Base-by-base conservation (phyloP, 2,797 vertebrate genomes). In the Pseudochaenichthys georgianus region DNA sequence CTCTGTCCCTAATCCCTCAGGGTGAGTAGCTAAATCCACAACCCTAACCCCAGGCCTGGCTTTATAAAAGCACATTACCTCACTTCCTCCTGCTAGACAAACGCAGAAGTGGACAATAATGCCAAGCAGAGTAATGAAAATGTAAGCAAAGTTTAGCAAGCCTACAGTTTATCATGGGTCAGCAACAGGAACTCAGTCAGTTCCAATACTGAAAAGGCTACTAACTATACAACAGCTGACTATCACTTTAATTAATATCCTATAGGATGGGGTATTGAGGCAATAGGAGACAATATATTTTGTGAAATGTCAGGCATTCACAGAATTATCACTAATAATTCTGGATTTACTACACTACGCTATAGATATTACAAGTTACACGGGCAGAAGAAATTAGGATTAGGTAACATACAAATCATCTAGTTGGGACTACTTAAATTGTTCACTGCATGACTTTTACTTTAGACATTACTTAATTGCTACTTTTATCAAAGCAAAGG, bases 11-110 rank as follows among this genome's bases (percentile, higher is more conserved):
- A 92, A 92, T 91, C 89, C 82, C 71, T 43, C 41, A 70, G 62
- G 59, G 79, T 73, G 73, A 77, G 8, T 54, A 19, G 2, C 59
- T 90, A 90, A 67, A 92, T 92, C 90, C 84, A 68, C 52, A 58
- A 64, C 47, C 71, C 38, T 55, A 58, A 86, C 70, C 70, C 66
- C 64, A 58, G 73, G 53, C 72, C 70, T 45, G 75, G 48, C 76
- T 74, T 77, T 74, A 62, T 15, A 54, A 65, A 61, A 74, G 28
- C 72, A 79, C 58, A 77, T 82, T 59, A 54, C 72, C 74, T 87
- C 73, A 86, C 66, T 81, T 89, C 80, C 83, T 78, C 72, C 21
- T 52, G 21, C 62, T 21, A 69, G 42, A 58, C 19, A 73, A 70
- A 87, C 17, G 21, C 47, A 67, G 61, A 70, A 55, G 58, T 68